Percentiles rank a stretch among this genome's conserved stretches.
Conservation (phyloP, 2,797 vertebrate species). For the Cynopterus sphinx region DNA sequence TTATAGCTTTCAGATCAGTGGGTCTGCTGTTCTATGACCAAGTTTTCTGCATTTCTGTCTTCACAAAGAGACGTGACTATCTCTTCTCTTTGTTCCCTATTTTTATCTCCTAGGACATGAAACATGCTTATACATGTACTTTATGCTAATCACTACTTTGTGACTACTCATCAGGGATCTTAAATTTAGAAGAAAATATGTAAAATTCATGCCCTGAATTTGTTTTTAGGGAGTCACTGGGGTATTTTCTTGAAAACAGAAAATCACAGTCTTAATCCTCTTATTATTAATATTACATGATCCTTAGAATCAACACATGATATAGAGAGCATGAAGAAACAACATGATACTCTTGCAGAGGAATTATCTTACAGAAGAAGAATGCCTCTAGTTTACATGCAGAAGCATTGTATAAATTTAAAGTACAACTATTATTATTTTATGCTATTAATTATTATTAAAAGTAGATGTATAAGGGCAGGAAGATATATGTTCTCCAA, state of each 20-base stretch:
- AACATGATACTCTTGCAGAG: neutral
- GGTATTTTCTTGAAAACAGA: slow-evolving; percentile 44
- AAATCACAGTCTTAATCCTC: slow-evolving; percentile 21
- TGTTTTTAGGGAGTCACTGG: slow-evolving; percentile 12
- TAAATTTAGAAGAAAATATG: slow-evolving; percentile 53
- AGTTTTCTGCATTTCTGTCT: slow-evolving; percentile 30
- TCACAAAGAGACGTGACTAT: neutral
- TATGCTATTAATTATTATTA: slow-evolving; percentile 65
- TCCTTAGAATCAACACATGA: neutral
- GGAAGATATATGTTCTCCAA: slow-evolving; percentile 29
- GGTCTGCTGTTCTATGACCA: neutral
- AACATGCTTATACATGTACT: neutral
- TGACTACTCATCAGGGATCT: slow-evolving; percentile 3
- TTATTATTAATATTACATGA: slow-evolving; percentile 50
- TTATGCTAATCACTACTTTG: slow-evolving; percentile 14
- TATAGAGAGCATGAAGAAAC: neutral
- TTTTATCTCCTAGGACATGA: neutral
- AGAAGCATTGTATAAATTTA: neutral
- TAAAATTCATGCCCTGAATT: slow-evolving; percentile 48
- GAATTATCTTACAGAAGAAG: neutral
- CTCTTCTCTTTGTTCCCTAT: neutral
- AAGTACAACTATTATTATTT: slow-evolving; percentile 47
- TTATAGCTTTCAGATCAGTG: slow-evolving; percentile 11
- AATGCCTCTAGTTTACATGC: neutral
- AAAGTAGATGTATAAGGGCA: slow-evolving; percentile 46